A percentile compares a stretch with the other conserved stretches of the same genome.
Conservation (phyloP, 2,113 vertebrate species). For the Saccopteryx leptura region DNA sequence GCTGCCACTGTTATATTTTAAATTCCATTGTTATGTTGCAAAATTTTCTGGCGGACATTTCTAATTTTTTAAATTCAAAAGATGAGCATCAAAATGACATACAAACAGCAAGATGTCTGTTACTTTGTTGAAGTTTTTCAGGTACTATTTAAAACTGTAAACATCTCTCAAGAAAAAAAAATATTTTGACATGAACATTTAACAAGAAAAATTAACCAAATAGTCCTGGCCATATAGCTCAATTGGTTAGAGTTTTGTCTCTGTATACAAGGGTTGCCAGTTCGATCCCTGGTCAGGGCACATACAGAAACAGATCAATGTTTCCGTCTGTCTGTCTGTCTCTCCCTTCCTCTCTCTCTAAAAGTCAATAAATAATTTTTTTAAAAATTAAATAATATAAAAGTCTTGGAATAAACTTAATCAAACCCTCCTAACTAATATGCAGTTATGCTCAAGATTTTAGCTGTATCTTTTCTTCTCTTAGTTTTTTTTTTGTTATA, state of each 20-base stretch:
- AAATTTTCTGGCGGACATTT: constrained; percentile 36
- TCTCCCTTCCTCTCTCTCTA: too few species aligned
- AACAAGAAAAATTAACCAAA: neutral
- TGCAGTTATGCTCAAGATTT: neutral
- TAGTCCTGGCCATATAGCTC: too few species aligned
- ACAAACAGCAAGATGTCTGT: constrained; percentile 14
- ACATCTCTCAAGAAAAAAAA: neutral
- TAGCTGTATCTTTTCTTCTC: neutral
- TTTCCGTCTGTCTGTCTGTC: too few species aligned
- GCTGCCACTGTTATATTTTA: constrained; percentile 18
- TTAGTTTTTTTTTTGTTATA: neutral
- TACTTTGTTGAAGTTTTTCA: constrained; percentile 52
- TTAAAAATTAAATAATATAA: neutral
- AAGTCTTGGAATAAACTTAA: neutral
- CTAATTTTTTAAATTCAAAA: constrained; percentile 53
- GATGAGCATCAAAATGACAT: constrained; percentile 26
- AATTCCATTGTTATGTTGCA: constrained; percentile 9
- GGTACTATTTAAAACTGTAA: constrained; percentile 54
- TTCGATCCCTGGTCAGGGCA: too few species aligned
- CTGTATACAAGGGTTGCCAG: too few species aligned
- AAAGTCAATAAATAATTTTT: too few species aligned
- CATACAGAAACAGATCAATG: too few species aligned
- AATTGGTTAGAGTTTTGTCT: too few species aligned
- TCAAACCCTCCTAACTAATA: neutral
- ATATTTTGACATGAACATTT: neutral